Conservation (phyloP, 2,888 invertebrate genomes). For the Autographa gamma region DNA sequence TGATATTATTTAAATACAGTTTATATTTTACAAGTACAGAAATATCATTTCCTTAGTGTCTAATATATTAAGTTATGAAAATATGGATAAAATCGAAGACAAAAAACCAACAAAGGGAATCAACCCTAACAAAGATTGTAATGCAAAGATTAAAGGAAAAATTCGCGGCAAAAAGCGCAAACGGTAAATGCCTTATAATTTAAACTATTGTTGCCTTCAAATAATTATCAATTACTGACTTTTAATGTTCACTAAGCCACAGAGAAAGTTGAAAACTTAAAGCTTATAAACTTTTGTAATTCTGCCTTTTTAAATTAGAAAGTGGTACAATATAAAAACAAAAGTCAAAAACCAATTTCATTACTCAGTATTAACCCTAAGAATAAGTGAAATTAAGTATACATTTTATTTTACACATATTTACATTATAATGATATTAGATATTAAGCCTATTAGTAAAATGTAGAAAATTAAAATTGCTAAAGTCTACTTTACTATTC, state of each 20-base stretch:
- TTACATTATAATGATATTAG: too few relatives aligned
- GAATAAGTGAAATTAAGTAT: too few relatives aligned
- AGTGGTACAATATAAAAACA: too few relatives aligned
- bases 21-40: background rate
- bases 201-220: background rate
- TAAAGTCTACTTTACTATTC: too few relatives aligned
- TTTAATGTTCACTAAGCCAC: background rate
- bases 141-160: conserved; percentile 65
- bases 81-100: conserved; percentile 41
- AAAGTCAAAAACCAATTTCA: too few relatives aligned
- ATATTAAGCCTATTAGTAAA: too few relatives aligned
- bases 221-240: background rate
- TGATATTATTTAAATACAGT: background rate
- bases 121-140: conserved; percentile 44
- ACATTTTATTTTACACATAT: too few relatives aligned
- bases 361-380: too few relatives aligned
- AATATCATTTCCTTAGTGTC: background rate
- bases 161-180: conserved; percentile 75
- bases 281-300: too few relatives aligned
- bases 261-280: too few relatives aligned
- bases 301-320: too few relatives aligned
- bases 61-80: background rate
- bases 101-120: conserved; percentile 28
- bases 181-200: conserved; percentile 62
- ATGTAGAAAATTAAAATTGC: too few relatives aligned